A percentile compares a stretch with the other conserved stretches of the same genome.
Evolutionary conservation across 2,888 invertebrate genomes (phyloP).

Genomic region (Arrhopalites spinosus): DNA sequence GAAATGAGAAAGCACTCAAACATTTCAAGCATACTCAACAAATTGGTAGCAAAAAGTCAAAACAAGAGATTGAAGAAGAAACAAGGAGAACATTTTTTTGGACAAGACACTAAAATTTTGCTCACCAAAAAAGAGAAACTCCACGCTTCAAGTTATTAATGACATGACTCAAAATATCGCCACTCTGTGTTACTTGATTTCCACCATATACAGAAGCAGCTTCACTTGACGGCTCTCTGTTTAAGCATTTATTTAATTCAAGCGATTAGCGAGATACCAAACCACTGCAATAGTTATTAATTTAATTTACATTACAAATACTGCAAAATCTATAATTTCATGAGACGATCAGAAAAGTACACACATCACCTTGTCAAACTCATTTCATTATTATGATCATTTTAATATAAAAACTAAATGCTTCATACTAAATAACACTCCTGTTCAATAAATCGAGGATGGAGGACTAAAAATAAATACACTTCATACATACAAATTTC

Average conservation of each 20-base stretch:
- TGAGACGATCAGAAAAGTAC: background rate
- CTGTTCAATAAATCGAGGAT: too few relatives aligned
- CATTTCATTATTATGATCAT: background rate
- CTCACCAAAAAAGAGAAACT: constrained; percentile 32
- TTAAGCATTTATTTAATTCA: background rate
- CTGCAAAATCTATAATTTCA: too few relatives aligned
- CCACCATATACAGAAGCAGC: background rate
- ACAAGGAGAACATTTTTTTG: too few relatives aligned
- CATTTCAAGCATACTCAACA: too few relatives aligned
- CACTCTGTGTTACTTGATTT: background rate
- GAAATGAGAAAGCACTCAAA: too few relatives aligned
- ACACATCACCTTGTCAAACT: background rate
- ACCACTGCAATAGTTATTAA: background rate
- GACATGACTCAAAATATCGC: constrained; percentile 20
- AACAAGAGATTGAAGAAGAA: too few relatives aligned
- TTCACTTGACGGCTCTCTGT: constrained; percentile 9
- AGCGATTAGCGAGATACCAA: background rate
- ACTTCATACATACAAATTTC: too few relatives aligned
- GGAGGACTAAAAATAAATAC: too few relatives aligned
- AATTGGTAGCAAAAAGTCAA: too few relatives aligned
- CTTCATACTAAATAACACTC: too few relatives aligned
- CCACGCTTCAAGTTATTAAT: constrained; percentile 24
- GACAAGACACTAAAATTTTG: background rate
- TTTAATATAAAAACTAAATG: too few relatives aligned
- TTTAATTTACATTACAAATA: background rate